A percentile compares a stretch with the other conserved stretches of the same genome.
phyloP scores from a whole-genome alignment of 1,140 invertebrate genomes.

The Drosophila ambigua region DNA sequence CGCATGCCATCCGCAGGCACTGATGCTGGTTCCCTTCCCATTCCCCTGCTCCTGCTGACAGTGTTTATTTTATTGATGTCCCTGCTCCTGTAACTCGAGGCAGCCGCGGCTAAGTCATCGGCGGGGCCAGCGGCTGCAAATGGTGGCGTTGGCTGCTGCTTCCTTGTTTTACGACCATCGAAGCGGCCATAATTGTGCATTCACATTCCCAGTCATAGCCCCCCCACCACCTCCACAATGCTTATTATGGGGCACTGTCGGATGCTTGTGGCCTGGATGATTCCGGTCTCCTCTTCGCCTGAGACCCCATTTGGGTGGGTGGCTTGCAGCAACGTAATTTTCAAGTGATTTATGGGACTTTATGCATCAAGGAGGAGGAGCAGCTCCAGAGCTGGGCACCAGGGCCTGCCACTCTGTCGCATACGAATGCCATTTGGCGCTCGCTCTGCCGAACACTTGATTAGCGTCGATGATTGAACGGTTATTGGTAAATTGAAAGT shows the following conservation, averaged over 20 bases:
- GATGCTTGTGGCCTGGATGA: constrained; percentile 37
- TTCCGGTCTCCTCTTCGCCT: constrained; percentile 8
- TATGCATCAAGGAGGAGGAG: constrained; percentile 24
- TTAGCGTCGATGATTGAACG: constrained; percentile 73
- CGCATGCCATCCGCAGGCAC: constrained; percentile 18
- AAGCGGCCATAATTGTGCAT: constrained; percentile 80
- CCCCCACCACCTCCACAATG: constrained; percentile 19
- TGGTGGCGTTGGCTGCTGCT: constrained; percentile 8
- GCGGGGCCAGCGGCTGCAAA: constrained; percentile 9
- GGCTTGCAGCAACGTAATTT: constrained; percentile 61
- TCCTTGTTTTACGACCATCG: constrained; percentile 74
- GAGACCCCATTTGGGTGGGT: constrained; percentile 15
- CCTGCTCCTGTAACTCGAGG: constrained; percentile 48
- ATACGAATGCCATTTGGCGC: constrained; percentile 53
- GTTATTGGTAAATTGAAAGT: constrained; percentile 60
- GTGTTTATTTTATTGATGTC: constrained; percentile 81
- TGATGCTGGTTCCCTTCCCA: not conserved
- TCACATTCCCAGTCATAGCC: constrained; percentile 45
- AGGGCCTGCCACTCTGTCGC: not conserved
- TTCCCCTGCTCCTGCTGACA: constrained; percentile 36
- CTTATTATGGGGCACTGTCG: constrained; percentile 51
- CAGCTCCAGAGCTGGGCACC: constrained; percentile 5
- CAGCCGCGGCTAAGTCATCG: constrained; percentile 64
- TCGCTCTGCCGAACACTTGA: constrained; percentile 59
- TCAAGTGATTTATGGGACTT: constrained; percentile 77